Percentiles rank a stretch among this genome's conserved stretches.
Evolutionary conservation across 92 coral and sea anemone genomes (phyloP).

Genomic region (Muricea muricata): DNA sequence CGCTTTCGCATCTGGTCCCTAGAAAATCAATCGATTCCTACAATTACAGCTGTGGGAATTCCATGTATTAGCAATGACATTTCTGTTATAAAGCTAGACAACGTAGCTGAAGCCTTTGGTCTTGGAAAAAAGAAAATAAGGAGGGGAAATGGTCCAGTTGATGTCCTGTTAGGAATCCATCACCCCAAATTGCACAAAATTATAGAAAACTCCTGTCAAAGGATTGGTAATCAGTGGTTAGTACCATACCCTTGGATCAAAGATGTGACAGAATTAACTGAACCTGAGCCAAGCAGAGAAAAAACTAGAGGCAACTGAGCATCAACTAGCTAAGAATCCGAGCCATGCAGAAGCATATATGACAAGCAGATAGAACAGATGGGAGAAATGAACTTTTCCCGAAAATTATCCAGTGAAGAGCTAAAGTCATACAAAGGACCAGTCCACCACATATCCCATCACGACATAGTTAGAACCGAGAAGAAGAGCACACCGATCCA

Average conservation of each 20-base stretch:
- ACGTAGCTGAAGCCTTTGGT: too few relatives aligned
- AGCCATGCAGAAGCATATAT: constrained; percentile 57
- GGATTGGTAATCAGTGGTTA: constrained; percentile 49
- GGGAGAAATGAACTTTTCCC: constrained; percentile 60
- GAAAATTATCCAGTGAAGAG: constrained; percentile 58
- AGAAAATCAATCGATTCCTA: constrained; percentile 38
- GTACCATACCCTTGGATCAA: constrained; percentile 60
- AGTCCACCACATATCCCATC: constrained; percentile 64
- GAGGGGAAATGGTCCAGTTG: too few relatives aligned
- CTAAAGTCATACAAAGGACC: constrained; percentile 52
- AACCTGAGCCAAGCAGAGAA: constrained; percentile 41
- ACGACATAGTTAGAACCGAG: constrained; percentile 65
- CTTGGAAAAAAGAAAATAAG: too few relatives aligned
- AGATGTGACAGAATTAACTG: constrained; percentile 31
- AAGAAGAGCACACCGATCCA: constrained; percentile 50
- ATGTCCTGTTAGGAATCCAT: constrained; percentile 71
- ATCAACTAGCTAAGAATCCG: constrained; percentile 34
- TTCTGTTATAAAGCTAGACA: constrained; percentile 36
- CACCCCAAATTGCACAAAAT: constrained; percentile 67
- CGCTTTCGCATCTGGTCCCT: constrained; percentile 56
- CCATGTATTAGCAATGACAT: constrained; percentile 62
- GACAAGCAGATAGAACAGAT: constrained; percentile 63
- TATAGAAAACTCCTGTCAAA: constrained; percentile 36
- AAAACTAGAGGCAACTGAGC: constrained; percentile 60
- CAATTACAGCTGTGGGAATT: constrained; percentile 67